A percentile compares a stretch with the other conserved stretches of the same genome.
Conservation (phyloP, 2,113 vertebrate species). For the Phrynosoma blainvillii region DNA sequence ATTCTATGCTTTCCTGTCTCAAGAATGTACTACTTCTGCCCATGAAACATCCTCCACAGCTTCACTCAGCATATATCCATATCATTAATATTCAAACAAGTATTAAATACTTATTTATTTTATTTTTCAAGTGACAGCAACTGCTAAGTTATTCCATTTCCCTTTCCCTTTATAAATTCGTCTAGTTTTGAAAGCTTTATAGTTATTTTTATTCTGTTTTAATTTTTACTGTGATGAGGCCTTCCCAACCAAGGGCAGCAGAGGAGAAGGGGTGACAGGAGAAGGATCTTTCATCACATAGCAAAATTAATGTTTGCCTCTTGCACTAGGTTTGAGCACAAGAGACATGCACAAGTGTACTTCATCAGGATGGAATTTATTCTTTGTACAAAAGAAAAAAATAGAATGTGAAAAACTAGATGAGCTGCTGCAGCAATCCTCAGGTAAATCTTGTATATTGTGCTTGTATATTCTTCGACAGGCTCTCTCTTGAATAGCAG, state of each 20-base stretch:
- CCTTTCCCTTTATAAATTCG: not conserved
- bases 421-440: slow-evolving; percentile 45
- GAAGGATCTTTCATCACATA: not conserved
- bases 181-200: not conserved
- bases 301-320: slow-evolving; percentile 6
- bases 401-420: slow-evolving; percentile 62
- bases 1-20: not conserved
- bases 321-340: slow-evolving; percentile 57
- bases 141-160: not conserved
- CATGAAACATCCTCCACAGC: not conserved
- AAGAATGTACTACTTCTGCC: not conserved
- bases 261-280: no score
- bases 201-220: not conserved
- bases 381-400: slow-evolving; percentile 43
- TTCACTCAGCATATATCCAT: not conserved
- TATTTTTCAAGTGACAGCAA: not conserved
- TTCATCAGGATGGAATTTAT: slow-evolving; percentile 4
- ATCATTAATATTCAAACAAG: not conserved
- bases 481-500: not conserved
- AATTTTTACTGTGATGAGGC: no score
- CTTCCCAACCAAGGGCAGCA: no score
- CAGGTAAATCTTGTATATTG: slow-evolving; percentile 65
- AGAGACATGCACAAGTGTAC: slow-evolving; percentile 54
- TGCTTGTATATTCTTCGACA: not conserved
- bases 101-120: not conserved